Conservation (phyloP, 2,797 vertebrate species). For the Hypotaenidia okinawae region DNA sequence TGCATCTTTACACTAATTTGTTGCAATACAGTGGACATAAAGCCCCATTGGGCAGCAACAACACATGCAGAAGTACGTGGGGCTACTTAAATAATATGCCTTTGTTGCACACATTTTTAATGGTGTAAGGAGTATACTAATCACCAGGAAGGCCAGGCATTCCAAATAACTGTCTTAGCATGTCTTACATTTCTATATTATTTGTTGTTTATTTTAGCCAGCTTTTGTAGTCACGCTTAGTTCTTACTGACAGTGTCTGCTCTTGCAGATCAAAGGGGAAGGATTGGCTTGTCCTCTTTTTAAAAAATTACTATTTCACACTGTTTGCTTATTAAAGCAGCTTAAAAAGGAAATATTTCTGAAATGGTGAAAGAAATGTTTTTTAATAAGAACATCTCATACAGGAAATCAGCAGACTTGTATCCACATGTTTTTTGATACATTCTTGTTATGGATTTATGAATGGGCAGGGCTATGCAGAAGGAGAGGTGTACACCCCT, state of each 20-base stretch:
- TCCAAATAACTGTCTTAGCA: neutral
- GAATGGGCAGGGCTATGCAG: neutral
- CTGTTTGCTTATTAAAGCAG: neutral
- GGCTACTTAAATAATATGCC: neutral
- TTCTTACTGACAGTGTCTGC: neutral
- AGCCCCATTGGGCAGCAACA: neutral
- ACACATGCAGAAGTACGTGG: neutral
- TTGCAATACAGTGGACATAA: neutral
- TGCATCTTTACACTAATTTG: neutral
- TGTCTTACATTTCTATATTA: neutral
- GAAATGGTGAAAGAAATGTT: neutral
- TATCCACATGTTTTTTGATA: neutral
- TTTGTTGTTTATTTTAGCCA: constrained; percentile 15
- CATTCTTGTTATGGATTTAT: neutral
- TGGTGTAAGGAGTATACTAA: neutral
- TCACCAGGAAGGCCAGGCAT: neutral
- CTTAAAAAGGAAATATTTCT: neutral
- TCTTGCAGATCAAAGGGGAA: constrained; percentile 13
- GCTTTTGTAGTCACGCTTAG: neutral
- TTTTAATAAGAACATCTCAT: neutral
- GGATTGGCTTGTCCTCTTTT: neutral
- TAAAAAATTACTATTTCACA: neutral
- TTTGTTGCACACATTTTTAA: neutral
- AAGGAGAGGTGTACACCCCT: neutral
- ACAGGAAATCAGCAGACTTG: neutral